These are phyloP conservation scores for Dinoponera quadriceps DNA, from an alignment of 1,140 invertebrate genomes.

Conservation along the genomic window DNA sequence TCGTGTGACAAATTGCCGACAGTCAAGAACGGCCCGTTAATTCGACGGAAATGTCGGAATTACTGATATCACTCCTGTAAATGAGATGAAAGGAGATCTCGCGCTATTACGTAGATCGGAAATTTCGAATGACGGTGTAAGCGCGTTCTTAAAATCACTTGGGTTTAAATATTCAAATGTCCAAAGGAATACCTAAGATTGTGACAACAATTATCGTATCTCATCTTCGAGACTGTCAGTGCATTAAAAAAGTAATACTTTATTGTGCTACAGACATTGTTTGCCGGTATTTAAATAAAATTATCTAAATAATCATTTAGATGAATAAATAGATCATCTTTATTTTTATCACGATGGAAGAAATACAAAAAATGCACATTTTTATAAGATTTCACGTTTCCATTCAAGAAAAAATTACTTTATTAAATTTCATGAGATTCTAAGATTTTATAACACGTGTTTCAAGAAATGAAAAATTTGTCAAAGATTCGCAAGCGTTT, in stretches of 20 bases:
- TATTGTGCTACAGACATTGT: no score
- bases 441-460: no score
- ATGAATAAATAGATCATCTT: no score
- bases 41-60: constrained; percentile 57
- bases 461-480: not conserved
- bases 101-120: not conserved
- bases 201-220: not conserved
- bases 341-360: no score
- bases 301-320: no score
- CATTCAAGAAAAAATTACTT: no score
- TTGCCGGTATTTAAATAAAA: no score
- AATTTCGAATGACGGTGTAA: not conserved
- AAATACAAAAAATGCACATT: no score
- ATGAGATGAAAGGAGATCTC: constrained; percentile 38
- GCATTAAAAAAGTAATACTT: no score
- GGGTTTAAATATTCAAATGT: not conserved
- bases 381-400: no score
- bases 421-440: not conserved
- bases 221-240: no score
- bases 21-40: constrained; percentile 35
- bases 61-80: constrained; percentile 48
- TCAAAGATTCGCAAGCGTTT: not conserved
- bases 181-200: not conserved
- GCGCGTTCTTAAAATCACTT: not conserved
- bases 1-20: constrained; percentile 41